phyloP scores from a whole-genome alignment of 2,888 invertebrate genomes.

The Cabera pusaria region DNA sequence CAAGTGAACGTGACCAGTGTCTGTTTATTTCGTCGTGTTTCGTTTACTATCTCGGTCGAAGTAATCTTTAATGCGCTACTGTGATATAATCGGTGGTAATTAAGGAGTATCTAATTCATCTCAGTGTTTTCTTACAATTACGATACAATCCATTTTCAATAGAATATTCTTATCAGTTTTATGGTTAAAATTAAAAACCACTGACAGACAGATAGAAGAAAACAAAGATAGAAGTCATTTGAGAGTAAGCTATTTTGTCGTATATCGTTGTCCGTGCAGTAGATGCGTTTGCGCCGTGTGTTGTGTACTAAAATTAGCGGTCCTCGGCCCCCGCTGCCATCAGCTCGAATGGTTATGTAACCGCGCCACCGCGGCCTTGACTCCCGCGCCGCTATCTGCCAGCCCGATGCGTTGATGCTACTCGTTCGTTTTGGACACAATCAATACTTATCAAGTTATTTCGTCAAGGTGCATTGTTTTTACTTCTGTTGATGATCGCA shows the following conservation, averaged over 20 bases:
- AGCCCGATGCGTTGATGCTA: conserved; percentile 24
- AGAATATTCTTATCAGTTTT: no score
- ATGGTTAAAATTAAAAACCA: no score
- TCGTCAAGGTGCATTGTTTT: background rate
- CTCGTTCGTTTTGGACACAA: conserved; percentile 7
- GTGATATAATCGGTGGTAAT: conserved; percentile 18
- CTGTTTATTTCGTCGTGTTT: conserved; percentile 34
- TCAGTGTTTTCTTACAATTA: no score
- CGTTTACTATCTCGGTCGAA: conserved; percentile 23
- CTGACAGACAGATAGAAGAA: no score
- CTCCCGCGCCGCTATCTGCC: conserved; percentile 73
- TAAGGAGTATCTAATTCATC: no score
- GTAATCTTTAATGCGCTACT: conserved; percentile 12
- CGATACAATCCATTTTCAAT: no score
- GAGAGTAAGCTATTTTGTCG: no score
- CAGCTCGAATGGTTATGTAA: conserved; percentile 62
- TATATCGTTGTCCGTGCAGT: conserved; percentile 25
- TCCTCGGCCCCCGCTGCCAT: conserved; percentile 57
- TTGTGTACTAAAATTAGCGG: conserved; percentile 78
- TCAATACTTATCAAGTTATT: conserved; percentile 8
- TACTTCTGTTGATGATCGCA: no score
- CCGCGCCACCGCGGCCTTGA: conserved; percentile 75
- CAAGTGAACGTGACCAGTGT: conserved; percentile 55
- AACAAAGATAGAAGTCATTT: no score
- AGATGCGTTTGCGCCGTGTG: conserved; percentile 51